Evolutionary conservation across 2,797 vertebrate genomes (phyloP), one percentile per base, ranked within the genome.

Genomic region (Pseudomugil gertrudae): DNA sequence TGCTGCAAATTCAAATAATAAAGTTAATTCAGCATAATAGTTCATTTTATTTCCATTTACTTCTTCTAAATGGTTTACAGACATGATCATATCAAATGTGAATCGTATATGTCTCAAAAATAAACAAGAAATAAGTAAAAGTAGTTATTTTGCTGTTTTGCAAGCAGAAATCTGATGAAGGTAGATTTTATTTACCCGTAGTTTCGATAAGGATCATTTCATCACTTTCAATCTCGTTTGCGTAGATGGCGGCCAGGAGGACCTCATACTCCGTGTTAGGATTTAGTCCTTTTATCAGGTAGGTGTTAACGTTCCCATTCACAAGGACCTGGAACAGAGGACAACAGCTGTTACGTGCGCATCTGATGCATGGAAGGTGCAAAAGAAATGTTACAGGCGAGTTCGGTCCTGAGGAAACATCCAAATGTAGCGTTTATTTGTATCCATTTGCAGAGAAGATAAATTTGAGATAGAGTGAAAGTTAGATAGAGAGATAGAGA

Each of bases 221-320:
- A 24, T 96, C 94, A 0, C 95, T 99, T 93, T 99, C 96, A 0
- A 87, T 90, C 47, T 96, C 94, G 24, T 97, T 95, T 0, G 70
- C 80, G 74, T 95, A 96, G 19, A 96, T 76, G 2, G 95, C 97
- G 5, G 95, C 83, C 7, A 99, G 90, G 0, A 95, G 94, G 27
- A 99, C 95, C 76, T 97, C 95, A 29, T 99, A 98, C 62, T 97
- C 95, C 0, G 94, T 94, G 55, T 86, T 33, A 0, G 95, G 92
- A 9, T 87, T 76, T 48, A 99, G 93, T 17, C 93, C 94, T 40
- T 87, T 88, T 26, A 98, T 89, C 55, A 96, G 56, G 19, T 96
- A 89, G 0, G 87, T 93, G 87, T 94, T 94, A 2, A 86, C 21
- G 0, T 95, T 91, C 52, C 95, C 95, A 3, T 91, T 86, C 58